Conservation (phyloP, 2,113 vertebrate species). For the Cololabis saira region DNA sequence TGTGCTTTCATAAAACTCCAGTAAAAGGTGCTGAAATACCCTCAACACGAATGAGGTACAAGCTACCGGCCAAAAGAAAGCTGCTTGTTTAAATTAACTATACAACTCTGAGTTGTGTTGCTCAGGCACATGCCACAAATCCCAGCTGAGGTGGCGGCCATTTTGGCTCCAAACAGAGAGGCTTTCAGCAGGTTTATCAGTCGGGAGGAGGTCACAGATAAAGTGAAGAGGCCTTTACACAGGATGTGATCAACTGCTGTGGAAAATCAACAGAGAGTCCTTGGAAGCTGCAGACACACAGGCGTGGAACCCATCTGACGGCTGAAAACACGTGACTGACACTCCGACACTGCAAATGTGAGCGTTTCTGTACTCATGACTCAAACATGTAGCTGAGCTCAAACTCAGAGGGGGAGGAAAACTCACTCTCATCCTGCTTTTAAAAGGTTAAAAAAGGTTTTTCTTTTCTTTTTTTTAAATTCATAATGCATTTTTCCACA, state of each 20-base stretch:
- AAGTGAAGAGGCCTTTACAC: constrained; percentile 54
- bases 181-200: constrained; percentile 57
- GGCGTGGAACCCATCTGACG: constrained; percentile 7
- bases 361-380: not conserved
- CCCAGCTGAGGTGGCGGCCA: constrained; percentile 31
- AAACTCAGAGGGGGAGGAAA: too few species aligned
- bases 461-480: too few species aligned
- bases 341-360: constrained; percentile 17
- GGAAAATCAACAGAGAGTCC: constrained; percentile 62
- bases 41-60: too few species aligned
- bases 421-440: too few species aligned
- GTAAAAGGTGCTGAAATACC: too few species aligned
- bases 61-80: too few species aligned
- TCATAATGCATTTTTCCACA: too few species aligned
- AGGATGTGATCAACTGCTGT: constrained; percentile 30
- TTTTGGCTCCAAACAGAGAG: constrained; percentile 58
- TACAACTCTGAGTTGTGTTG: not conserved
- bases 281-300: constrained; percentile 4
- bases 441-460: too few species aligned
- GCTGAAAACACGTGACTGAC: constrained; percentile 19
- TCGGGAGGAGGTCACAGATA: constrained; percentile 60
- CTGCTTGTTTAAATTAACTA: not conserved
- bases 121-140: not conserved
- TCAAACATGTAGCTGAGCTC: constrained; percentile 2
- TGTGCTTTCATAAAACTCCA: too few species aligned